Conservation (phyloP, 2,113 vertebrate genomes). For the mouse (Mus musculus) region GRCm39 chr9:41346001-41346500, state of each 20-base stretch:
- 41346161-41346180: not conserved
- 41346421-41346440: not conserved
- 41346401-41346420: too few relatives aligned
- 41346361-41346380: not conserved
- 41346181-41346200: not conserved
- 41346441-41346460: not conserved
- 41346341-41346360: not conserved
- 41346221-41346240: not conserved
- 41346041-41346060: not conserved
- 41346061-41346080: not conserved
- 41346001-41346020: not conserved
- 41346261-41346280: not conserved
- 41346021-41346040: not conserved
- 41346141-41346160: not conserved
- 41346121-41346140: not conserved
- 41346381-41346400: not conserved
- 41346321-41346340: not conserved
- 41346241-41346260: not conserved
- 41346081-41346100: not conserved
- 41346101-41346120: not conserved
- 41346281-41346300: not conserved
- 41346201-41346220: too few relatives aligned
- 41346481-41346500: not conserved
- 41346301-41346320: not conserved
- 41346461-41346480: not conserved